phyloP scores from a whole-genome alignment of 2,888 invertebrate genomes.

The Andricus curvator region DNA sequence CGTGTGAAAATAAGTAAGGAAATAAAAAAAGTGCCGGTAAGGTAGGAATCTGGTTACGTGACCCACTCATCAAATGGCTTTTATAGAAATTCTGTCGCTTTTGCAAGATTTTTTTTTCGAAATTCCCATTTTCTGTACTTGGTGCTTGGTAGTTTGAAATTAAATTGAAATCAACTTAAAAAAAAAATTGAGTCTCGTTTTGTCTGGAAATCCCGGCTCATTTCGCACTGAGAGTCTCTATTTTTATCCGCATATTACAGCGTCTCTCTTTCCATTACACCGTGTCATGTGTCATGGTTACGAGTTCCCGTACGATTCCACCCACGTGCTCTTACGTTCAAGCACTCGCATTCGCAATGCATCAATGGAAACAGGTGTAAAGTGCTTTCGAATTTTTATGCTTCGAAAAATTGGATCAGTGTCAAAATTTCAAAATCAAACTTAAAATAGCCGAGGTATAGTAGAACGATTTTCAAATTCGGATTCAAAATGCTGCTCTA shows the following conservation, averaged over 20 bases:
- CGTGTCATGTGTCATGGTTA: conserved; percentile 4
- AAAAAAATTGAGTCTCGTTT: not conserved
- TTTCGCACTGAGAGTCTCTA: not conserved
- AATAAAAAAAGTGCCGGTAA: too few relatives aligned
- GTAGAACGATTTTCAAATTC: not conserved
- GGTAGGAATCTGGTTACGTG: too few relatives aligned
- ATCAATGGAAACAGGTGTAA: not conserved
- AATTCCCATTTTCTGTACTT: too few relatives aligned
- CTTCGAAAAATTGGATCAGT: too few relatives aligned
- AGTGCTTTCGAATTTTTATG: not conserved
- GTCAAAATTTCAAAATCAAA: not conserved
- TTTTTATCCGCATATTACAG: not conserved
- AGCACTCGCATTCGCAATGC: not conserved
- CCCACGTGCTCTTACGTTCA: not conserved
- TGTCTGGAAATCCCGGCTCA: not conserved
- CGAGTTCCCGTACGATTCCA: not conserved
- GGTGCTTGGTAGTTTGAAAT: too few relatives aligned
- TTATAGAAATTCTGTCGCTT: too few relatives aligned
- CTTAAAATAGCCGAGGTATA: not conserved
- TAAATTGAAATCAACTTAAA: too few relatives aligned
- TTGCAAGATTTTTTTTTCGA: too few relatives aligned
- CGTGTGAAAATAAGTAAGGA: too few relatives aligned
- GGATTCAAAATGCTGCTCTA: too few relatives aligned
- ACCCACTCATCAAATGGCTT: too few relatives aligned
- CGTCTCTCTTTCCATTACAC: not conserved